Percentiles rank a stretch among this genome's conserved stretches.
These are phyloP conservation scores for Pedicia rivosa DNA, from an alignment of 2,888 invertebrate species.

Conservation along the genomic window DNA sequence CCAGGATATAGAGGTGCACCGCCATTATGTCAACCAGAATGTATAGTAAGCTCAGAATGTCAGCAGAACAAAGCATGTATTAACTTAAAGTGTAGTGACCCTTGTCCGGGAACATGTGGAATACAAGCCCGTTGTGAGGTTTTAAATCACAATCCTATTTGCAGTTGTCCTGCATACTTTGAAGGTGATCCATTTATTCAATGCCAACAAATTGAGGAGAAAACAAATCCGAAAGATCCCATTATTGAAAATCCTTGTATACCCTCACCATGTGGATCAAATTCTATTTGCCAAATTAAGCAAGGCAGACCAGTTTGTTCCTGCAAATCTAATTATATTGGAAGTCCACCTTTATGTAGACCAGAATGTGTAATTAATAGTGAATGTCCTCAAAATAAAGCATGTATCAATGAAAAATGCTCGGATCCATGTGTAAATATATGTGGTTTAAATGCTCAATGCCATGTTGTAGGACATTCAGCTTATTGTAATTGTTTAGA, in stretches of 20 bases:
- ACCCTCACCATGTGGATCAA: conserved; percentile 59
- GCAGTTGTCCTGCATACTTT: conserved; percentile 56
- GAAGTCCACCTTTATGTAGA: conserved; percentile 64
- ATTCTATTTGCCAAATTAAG: conserved; percentile 70
- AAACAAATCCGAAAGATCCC: conserved; percentile 21
- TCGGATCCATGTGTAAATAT: conserved; percentile 60
- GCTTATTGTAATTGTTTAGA: conserved; percentile 64
- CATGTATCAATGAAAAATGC: conserved; percentile 70
- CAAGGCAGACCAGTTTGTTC: conserved; percentile 65
- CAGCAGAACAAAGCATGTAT: conserved; percentile 61
- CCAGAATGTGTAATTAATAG: conserved; percentile 73
- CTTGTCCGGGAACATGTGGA: conserved; percentile 74
- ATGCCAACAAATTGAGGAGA: conserved; percentile 33
- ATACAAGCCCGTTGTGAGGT: conserved; percentile 59
- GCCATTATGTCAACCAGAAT: conserved; percentile 71
- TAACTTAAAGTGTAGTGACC: conserved; percentile 63
- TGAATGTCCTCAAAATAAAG: conserved; percentile 62
- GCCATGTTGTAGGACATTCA: conserved; percentile 62
- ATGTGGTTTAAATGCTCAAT: conserved; percentile 66
- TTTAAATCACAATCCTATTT: conserved; percentile 73
- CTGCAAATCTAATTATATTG: conserved; percentile 61
- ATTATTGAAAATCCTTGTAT: conserved; percentile 39
- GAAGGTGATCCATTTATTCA: conserved; percentile 69
- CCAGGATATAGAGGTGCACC: conserved; percentile 64
- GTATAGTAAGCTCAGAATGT: conserved; percentile 69